Conservation (phyloP, 2,113 vertebrate species). For the Numenius arquata region DNA sequence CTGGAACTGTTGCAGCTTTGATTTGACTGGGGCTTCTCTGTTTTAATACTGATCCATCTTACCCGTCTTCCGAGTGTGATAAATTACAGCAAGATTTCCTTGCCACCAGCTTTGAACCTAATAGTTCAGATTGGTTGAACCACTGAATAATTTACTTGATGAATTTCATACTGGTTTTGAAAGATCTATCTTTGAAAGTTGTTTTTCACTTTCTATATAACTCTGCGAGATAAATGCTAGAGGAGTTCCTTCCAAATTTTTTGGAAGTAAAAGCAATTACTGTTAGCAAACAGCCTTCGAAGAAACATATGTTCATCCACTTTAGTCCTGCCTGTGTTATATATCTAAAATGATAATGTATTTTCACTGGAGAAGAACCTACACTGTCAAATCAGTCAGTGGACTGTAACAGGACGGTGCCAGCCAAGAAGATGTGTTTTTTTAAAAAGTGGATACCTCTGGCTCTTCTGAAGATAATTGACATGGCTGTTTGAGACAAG, state of each 20-base stretch:
- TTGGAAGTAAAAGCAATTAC: neutral
- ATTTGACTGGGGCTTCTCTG: neutral
- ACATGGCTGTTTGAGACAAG: neutral
- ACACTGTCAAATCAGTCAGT: neutral
- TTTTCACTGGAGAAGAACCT: neutral
- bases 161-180: neutral
- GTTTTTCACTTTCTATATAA: neutral
- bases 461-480: neutral
- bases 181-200: neutral
- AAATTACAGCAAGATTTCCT: neutral
- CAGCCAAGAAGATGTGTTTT: neutral
- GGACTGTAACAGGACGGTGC: neutral
- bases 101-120: neutral
- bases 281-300: constrained; percentile 24
- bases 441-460: neutral
- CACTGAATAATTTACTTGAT: neutral
- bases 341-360: neutral
- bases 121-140: neutral
- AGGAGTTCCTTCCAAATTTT: neutral
- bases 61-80: neutral
- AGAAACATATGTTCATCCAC: neutral
- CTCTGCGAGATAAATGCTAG: neutral
- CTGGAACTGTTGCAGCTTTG: neutral
- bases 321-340: neutral
- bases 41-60: neutral